These are phyloP conservation scores for Chorisops tibialis DNA, from an alignment of 2,888 invertebrate species.

Conservation along the genomic window DNA sequence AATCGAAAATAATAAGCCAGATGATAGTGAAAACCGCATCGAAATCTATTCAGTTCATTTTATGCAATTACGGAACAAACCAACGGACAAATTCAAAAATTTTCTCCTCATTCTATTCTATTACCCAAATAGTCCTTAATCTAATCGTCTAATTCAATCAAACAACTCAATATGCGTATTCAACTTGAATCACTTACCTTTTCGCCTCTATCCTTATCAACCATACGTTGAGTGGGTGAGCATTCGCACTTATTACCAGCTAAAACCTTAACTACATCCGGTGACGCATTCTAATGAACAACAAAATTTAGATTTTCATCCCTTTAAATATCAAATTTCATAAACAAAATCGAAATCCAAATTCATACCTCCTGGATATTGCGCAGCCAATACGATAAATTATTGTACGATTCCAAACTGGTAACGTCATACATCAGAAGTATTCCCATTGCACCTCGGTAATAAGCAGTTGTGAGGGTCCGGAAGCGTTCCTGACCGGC, in stretches of 20 bases:
- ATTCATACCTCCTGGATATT: conserved; percentile 78
- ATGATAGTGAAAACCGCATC: too few species aligned
- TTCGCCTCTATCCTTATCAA: conserved; percentile 75
- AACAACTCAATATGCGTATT: neutral
- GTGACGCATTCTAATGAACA: conserved; percentile 71
- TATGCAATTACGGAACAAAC: neutral
- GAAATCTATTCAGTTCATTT: too few species aligned
- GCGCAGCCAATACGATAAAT: conserved; percentile 84
- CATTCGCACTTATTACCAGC: conserved; percentile 85
- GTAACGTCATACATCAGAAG: conserved; percentile 88
- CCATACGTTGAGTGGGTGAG: conserved; percentile 68
- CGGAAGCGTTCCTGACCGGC: conserved; percentile 64
- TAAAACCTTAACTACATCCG: conserved; percentile 80
- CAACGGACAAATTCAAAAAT: conserved; percentile 1
- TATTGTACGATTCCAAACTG: conserved; percentile 84
- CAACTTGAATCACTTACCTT: too few species aligned
- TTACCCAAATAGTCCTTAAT: neutral
- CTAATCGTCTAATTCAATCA: neutral
- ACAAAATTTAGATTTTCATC: conserved; percentile 22
- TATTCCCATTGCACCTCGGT: conserved; percentile 88
- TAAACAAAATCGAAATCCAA: neutral
- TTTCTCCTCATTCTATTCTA: too few species aligned
- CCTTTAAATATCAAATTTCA: too few species aligned
- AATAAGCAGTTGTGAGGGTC: conserved; percentile 83
- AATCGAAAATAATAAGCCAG: too few species aligned